Base-by-base conservation (phyloP, 1,140 invertebrate genomes). In the Zaprionus ornatus region DNA sequence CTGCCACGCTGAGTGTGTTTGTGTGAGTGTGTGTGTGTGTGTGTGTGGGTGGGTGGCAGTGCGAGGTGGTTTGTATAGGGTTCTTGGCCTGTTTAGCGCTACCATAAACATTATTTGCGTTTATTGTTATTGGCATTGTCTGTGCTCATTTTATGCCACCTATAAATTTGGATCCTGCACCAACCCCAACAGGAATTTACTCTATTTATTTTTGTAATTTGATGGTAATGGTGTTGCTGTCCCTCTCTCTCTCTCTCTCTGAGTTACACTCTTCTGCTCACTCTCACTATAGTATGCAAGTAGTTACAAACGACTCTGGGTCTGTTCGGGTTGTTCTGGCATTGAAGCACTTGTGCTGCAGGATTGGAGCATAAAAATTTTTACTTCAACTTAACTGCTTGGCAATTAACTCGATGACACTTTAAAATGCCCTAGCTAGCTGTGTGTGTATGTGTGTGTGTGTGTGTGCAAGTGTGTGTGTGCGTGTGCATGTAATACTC, bases 51-150 rank as follows among this genome's bases (percentile, higher is more conserved):
- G 21, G 19, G 59, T 40, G 32, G 32, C 9, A 9, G 3, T 0
- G 3, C 9, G 2, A 9, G 27, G 27, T 9, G 29, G 29, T 32
- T 32, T 32, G 29, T 32, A 32, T 32, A 23, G 9, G 57, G 63
- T 52, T 40, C 27, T 32, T 76, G 72, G 77, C 45, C 80, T 72
- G 69, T 88, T 87, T 87, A 87, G 83, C 84, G 63, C 78, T 74
- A 74, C 78, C 84, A 87, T 87, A 88, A 87, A 87, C 84, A 84
- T 87, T 87, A 87, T 87, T 87, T 87, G 80, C 80, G 83, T 87
- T 87, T 87, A 87, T 87, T 87, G 83, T 88, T 87, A 88, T 83
- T 87, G 84, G 84, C 83, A 87, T 83, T 88, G 84, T 83, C 83
- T 88, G 84, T 79, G 79, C 70, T 50, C 70, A 67, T 80, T 88